Base-by-base conservation (phyloP, 2,113 vertebrate genomes). In the Cebidichthys violaceus region DNA sequence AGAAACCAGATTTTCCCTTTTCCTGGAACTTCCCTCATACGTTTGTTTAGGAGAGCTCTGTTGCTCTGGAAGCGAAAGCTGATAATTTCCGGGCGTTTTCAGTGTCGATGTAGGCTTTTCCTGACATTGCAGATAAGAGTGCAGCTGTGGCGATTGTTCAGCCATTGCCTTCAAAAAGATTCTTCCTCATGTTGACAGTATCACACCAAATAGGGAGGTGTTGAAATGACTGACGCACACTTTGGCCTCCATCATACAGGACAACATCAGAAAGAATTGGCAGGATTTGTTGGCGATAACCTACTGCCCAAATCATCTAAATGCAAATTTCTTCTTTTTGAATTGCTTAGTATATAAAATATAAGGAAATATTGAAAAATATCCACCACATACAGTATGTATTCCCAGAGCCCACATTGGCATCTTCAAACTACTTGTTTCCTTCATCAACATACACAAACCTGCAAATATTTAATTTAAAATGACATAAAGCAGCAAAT, bases 31-130 rank as follows among this genome's bases (percentile, higher is more conserved):
- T 88, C 70, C 81, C 54, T 5, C 70, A 83, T 86, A 81, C 43
- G 70, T 73, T 86, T 90, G 70, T 87, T 74, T 61, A 31, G 71
- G 66, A 70, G 61, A 59, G 77, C 41, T 75, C 68, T 69, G 72
- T 10, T 15, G 20, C 55, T 69, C 57, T 79, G 72, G 64, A 83
- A 68, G 88, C 76, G 89, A 90, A 78, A 77, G 82, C 67, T 31
- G 71, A 92, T 75, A 66, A 61, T 91, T 93, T 92, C 87, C 82
- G 59, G 75, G 57, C 72, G 80, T 86, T 91, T 88, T 75, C 79
- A 39, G 57, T 43, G 70, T 82, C 14, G 59, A 55, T 29, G 69
- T 71, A 33, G 70, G 62, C 85, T 82, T 90, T 91, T 94, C 85
- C 87, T 80, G 84, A 74, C 71, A 20, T 4, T 57, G 41, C 22